Base-by-base conservation (phyloP, 2,797 vertebrate genomes). In the Dicrostonyx torquatus region DNA sequence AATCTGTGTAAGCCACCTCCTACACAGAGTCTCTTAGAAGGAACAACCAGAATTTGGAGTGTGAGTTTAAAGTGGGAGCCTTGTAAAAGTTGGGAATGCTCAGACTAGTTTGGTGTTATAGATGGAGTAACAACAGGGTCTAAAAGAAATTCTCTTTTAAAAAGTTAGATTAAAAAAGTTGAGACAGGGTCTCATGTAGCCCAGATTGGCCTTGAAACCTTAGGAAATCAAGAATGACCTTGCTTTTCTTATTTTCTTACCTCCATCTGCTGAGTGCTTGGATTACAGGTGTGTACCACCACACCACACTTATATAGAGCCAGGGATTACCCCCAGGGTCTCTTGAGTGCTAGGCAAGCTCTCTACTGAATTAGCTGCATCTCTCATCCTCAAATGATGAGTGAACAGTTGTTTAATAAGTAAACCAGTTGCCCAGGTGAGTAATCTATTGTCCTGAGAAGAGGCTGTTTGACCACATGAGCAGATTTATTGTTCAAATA, bases 401-500 rank as follows among this genome's bases (percentile, higher is more conserved):
- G 11, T 55, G 53, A 72, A 24, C 8, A 76, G 78, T 85, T 80
- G 66, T 75, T 94, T 94, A 77, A 77, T 55, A 55, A 94, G n/a
- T 53, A 55, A 95, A 73, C 34, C 89, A 73, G 85, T 77, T 72
- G 76, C 70, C 22, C 40, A 76, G 75, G 53, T 84, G 80, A 90
- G 31, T 70, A 80, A 88, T 66, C 37, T 50, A n/a, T 60, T 87
- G 53, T 84, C 76, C 62, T 17, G 53, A 89, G 86, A 90, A 96
- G 50, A 93, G n/a, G 5, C 14, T 43, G 0, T 94, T 68, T 94
- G 84, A 29, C 82, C n/a, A 79, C 76, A 64, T 55, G 60, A 95
- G 48, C 68, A 91, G 83, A 90, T 70, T 94, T 70, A 72, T 29
- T 95, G 37, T 85, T 86, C 62, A 93, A n/a, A 94, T 94, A 92